Percentiles rank a stretch among this genome's conserved stretches.
Conservation (phyloP, 2,113 vertebrate genomes). For the Bos taurus region DNA sequence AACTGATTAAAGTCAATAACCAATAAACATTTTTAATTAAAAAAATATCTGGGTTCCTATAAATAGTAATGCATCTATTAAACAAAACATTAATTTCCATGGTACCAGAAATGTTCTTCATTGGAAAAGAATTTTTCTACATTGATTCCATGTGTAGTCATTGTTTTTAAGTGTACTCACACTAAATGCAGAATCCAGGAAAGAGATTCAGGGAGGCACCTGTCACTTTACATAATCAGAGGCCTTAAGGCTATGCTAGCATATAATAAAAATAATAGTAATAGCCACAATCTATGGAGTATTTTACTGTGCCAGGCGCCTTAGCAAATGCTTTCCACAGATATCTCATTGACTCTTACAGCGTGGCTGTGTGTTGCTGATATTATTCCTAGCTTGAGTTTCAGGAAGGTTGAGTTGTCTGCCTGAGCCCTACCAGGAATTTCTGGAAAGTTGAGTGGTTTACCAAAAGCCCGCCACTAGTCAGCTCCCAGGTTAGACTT, state of each 20-base stretch:
- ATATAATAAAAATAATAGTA: not conserved
- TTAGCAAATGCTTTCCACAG: not conserved
- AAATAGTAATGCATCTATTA: slow-evolving; percentile 1
- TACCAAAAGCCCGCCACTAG: not conserved
- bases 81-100: slow-evolving; percentile 56
- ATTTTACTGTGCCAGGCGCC: not conserved
- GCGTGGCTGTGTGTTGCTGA: not conserved
- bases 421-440: not conserved
- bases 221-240: slow-evolving; percentile 25
- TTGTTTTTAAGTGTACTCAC: slow-evolving; percentile 10
- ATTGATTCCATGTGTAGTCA: slow-evolving; percentile 8
- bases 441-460: not conserved
- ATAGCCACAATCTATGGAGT: not conserved
- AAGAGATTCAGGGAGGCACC: not conserved
- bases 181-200: not conserved
- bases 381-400: not conserved
- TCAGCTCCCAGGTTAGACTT: not conserved
- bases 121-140: not conserved
- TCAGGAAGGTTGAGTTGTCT: not conserved
- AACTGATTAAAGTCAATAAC: slow-evolving; percentile 31
- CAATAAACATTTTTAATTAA: slow-evolving; percentile 61
- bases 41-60: slow-evolving; percentile 47
- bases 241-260: not conserved
- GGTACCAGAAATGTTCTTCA: not conserved
- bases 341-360: not conserved